Percentiles rank a stretch among this genome's conserved stretches.
phyloP scores from a whole-genome alignment of 2,113 vertebrate genomes.

The Ceratotherium simum region DNA sequence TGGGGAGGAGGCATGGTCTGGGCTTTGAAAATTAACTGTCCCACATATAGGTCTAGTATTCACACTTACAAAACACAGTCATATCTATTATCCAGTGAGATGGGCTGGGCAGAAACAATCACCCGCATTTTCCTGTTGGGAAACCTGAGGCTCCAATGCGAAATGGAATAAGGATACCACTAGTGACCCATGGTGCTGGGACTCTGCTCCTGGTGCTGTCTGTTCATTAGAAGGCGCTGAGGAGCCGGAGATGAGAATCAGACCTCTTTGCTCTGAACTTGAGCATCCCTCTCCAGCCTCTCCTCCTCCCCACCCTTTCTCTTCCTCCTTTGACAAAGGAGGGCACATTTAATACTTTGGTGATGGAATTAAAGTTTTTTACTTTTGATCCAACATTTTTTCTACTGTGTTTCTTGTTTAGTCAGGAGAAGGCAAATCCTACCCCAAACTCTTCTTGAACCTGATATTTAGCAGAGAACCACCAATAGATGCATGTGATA shows the following conservation, averaged over 20 bases:
- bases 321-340: background rate
- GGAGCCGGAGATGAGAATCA: background rate
- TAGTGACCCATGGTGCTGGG: background rate
- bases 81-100: background rate
- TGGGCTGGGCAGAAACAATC: background rate
- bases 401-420: background rate
- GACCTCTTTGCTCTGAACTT: background rate
- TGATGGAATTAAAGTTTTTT: background rate
- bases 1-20: background rate
- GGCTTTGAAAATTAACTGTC: background rate
- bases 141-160: background rate
- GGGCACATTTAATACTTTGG: background rate
- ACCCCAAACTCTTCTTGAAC: background rate
- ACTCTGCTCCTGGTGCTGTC: background rate
- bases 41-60: background rate
- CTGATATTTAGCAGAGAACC: background rate
- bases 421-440: background rate
- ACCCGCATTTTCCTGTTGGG: background rate
- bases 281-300: background rate
- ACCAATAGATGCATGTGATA: background rate
- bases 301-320: background rate
- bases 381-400: background rate
- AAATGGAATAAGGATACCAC: background rate
- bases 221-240: background rate
- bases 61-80: background rate